Conservation (phyloP, 2,888 invertebrate species). For the Erebia ligea region DNA sequence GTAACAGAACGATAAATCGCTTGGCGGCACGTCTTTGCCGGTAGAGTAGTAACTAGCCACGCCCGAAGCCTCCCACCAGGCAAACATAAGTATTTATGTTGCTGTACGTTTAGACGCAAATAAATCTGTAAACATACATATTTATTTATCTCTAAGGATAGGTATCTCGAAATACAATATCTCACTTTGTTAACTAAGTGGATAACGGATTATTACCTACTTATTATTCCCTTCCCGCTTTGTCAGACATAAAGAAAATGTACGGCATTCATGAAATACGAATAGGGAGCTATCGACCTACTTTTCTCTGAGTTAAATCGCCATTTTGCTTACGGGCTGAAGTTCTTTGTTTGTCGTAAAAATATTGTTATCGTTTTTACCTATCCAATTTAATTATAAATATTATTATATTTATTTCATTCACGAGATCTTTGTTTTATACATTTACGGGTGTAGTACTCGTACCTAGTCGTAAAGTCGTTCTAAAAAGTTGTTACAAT, state of each 20-base stretch:
- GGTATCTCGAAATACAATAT: slow-evolving; percentile 28
- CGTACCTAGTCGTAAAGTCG: slow-evolving; percentile 39
- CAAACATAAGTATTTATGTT: too few relatives aligned
- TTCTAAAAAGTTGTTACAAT: slow-evolving; percentile 47
- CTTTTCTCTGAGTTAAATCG: slow-evolving; percentile 36
- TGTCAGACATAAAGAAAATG: slow-evolving; percentile 41
- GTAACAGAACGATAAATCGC: too few relatives aligned
- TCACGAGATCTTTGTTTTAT: neutral
- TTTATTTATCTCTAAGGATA: slow-evolving; percentile 10
- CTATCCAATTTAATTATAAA: neutral
- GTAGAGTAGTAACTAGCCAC: too few relatives aligned
- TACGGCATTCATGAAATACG: slow-evolving; percentile 42
- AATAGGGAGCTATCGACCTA: slow-evolving; percentile 39
- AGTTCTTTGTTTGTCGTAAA: slow-evolving; percentile 24
- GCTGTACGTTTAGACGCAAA: neutral
- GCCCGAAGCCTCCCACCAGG: too few relatives aligned
- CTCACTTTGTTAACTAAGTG: slow-evolving; percentile 38
- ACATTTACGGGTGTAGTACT: too few relatives aligned
- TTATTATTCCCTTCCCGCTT: slow-evolving; percentile 43
- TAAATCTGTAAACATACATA: neutral
- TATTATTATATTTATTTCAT: neutral
- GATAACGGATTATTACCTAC: slow-evolving; percentile 43
- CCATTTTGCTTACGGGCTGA: slow-evolving; percentile 26
- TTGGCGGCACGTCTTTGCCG: too few relatives aligned
- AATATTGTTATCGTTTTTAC: slow-evolving; percentile 3